Base-by-base conservation (phyloP, 2,888 invertebrate genomes). In the Trichacis sp. region DNA sequence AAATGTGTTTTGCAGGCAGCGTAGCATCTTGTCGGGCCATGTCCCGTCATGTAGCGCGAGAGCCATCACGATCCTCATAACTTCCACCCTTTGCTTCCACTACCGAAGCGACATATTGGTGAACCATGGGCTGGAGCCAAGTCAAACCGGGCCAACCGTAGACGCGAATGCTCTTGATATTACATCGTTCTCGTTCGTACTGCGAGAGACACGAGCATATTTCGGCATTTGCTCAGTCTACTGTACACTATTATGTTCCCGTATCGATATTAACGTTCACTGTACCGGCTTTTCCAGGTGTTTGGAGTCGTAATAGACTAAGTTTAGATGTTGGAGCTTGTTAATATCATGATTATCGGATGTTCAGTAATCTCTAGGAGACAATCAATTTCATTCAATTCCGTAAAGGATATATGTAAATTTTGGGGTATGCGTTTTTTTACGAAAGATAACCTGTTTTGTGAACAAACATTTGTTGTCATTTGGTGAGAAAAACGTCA, bases 21-120 rank as follows among this genome's bases (percentile, higher is more conserved):
- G 56, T 57, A 55, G 49, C 43, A 12, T 17, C 42, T 42, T 42
- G 5, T 36, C 36, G 11, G 8, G 36, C 12, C n/a, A 12, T 12
- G 49, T 54, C 50, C 36, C 36, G 24, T 43, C 56, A 59, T 59
- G 65, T 64, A 55, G 38, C 62, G 42, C 49, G 49, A 56, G 60
- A 64, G 63, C 72, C 48, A 70, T 71, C 72, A 60, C 68, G 69
- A 71, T 70, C 71, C 74, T 76, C 78, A 69, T 75, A 77, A 79
- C 76, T 76, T 76, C 71, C 69, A 65, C 58, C 57, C 68, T 57
- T 54, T 63, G 64, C 66, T 43, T 17, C 19, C 19, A 58, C 71
- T 64, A 61, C 67, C 61, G 55, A 59, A 56, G 33, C n/a, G 4
- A 17, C 33, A 29, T 48, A 33, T 48, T 33, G 19, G 30, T 11